Conservation (phyloP, 2,113 vertebrate genomes). For the Oreotrochilus melanogaster region DNA sequence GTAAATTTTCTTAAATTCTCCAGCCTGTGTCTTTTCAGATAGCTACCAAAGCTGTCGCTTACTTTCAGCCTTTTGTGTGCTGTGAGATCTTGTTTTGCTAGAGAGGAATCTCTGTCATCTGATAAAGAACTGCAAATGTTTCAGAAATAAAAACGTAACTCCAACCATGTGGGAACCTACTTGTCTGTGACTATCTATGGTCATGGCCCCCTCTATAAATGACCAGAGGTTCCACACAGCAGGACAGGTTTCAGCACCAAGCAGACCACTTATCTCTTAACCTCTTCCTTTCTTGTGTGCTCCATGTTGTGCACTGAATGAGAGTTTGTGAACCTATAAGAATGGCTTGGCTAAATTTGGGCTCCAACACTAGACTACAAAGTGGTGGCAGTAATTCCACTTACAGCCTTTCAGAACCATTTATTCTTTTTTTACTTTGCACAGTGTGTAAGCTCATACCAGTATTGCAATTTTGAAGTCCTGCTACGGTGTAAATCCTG, state of each 20-base stretch:
- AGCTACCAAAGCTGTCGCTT: not conserved
- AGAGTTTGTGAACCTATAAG: not conserved
- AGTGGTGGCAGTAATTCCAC: not conserved
- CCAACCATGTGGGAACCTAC: not conserved
- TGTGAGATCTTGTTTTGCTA: not conserved
- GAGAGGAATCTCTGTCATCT: not conserved
- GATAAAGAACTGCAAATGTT: not conserved
- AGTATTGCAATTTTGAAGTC: not conserved
- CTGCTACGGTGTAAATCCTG: not conserved
- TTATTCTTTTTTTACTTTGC: not conserved
- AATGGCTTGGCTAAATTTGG: not conserved
- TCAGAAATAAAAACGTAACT: not conserved
- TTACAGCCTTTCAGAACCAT: not conserved
- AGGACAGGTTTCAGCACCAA: not conserved
- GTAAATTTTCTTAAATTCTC: not conserved
- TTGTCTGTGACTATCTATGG: not conserved
- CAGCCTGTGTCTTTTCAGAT: not conserved
- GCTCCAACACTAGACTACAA: not conserved
- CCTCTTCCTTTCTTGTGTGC: not conserved
- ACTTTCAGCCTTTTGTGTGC: not conserved
- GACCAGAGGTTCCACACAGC: not conserved
- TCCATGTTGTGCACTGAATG: rapidly evolving
- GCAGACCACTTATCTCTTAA: not conserved
- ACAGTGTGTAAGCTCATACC: not conserved
- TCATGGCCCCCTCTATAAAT: not conserved